A percentile compares a stretch with the other conserved stretches of the same genome.
Conservation (phyloP, 2,888 invertebrate genomes). For the Sphaerophoria taeniata region DNA sequence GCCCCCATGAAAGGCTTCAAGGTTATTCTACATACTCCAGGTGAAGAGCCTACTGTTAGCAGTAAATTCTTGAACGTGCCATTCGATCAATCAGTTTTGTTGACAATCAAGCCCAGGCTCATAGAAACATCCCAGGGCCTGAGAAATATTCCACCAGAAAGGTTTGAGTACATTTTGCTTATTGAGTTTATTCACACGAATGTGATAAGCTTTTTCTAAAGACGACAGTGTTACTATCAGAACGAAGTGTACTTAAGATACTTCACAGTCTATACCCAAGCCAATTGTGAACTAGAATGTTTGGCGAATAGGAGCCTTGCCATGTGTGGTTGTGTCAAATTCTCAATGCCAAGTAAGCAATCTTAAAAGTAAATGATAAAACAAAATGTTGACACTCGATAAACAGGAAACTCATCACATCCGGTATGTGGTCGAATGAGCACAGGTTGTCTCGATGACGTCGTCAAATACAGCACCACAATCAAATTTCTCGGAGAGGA, state of each 20-base stretch:
- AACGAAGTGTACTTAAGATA: conserved; percentile 83
- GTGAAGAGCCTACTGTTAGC: not conserved
- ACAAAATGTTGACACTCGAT: conserved; percentile 75
- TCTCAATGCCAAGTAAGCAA: conserved; percentile 85
- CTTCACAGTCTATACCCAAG: conserved; percentile 88
- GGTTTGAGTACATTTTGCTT: not conserved
- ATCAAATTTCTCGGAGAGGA: not conserved
- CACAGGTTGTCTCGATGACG: not conserved
- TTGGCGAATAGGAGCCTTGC: conserved; percentile 86
- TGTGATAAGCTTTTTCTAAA: not conserved
- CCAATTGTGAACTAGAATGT: conserved; percentile 89
- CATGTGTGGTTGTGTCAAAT: conserved; percentile 87
- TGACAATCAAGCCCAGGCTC: not conserved
- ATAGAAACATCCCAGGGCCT: not conserved
- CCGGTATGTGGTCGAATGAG: conserved; percentile 83
- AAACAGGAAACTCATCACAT: conserved; percentile 80
- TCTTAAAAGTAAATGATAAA: conserved; percentile 18
- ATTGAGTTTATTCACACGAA: not conserved
- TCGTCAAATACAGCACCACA: not conserved
- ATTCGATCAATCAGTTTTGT: not conserved
- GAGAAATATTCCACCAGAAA: not conserved
- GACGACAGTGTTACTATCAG: conserved; percentile 1
- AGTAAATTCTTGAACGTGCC: not conserved
- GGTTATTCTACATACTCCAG: not conserved
- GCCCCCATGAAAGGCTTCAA: not conserved